Base-by-base conservation (phyloP, 2,113 vertebrate genomes). In the Passerina amoena region DNA sequence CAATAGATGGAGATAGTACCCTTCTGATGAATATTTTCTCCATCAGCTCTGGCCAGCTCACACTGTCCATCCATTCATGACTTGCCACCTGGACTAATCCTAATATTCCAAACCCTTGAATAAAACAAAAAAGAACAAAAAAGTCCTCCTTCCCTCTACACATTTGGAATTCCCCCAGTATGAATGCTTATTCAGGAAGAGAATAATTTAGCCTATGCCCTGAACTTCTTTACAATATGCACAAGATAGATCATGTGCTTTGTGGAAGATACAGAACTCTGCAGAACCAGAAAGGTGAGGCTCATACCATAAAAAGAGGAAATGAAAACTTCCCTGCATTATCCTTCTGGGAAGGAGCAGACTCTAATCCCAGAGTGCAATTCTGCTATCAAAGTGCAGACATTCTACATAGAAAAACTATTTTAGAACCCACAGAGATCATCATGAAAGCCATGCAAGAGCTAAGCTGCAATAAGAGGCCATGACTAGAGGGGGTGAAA, bases 1-100 rank as follows among this genome's bases (percentile, higher is more conserved):
- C 88, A 91, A 91, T 4, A 96, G 96, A 95, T 97, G 94, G 96
- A 92, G 92, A 88, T 86, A 93, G 88, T 71, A 94, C 73, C 77
- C 94, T 92, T 90, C 72, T 71, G 95, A 92, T 84, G 77, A 95
- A 17, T 78, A 95, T 84, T 95, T 94, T 90, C 77, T 87, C 91
- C 38, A 38, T 38, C 38, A 38, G 38, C 38, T 38, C 38, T 38
- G 38, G 38, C 38, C 92, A 94, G 64, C 83, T 94, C 86, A 94
- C 44, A 38, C 77, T 92, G 76, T 56, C 83, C 77, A 84, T 92
- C 64, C 92, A 77, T 73, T 93, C 81, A 70, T 51, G 60, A 95
- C 60, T 90, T 95, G 80, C 45, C 80, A 92, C 83, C 83, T 91
- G 88, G 86, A 84, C 94, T 93, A 97, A 94, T 88, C 21, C 86